phyloP scores from a whole-genome alignment of 2,797 vertebrate genomes.

The Megalops cyprinoides region DNA sequence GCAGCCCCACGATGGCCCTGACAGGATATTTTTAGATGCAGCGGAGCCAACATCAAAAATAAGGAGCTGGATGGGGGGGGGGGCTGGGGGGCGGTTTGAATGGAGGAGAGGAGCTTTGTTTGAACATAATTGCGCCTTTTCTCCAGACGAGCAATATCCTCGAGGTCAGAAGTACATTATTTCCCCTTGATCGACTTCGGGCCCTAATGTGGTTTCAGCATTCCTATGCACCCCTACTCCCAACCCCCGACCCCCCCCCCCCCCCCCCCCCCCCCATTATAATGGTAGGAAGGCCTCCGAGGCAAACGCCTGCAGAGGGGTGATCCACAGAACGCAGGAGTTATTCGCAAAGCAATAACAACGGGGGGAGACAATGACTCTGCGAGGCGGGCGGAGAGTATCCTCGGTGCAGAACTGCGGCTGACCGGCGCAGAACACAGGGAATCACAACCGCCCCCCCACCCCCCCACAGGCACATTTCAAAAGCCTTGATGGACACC shows the following conservation, averaged over 20 bases:
- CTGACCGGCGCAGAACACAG: not conserved
- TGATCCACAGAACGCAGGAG: not conserved
- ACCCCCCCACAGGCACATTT: conserved; percentile 10
- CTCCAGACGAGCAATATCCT: not conserved
- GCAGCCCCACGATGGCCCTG: not conserved
- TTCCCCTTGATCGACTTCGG: not conserved
- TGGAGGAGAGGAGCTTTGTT: not conserved
- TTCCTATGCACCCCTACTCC: not conserved
- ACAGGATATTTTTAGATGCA: not conserved
- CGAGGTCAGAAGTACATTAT: conserved; percentile 8
- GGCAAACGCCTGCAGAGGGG: not conserved
- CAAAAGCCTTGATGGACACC: not conserved
- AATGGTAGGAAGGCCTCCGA: conserved; percentile 6
- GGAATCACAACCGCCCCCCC: not conserved
- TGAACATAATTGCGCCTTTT: conserved; percentile 1
- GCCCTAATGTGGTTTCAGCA: not conserved
- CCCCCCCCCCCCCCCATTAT: not conserved
- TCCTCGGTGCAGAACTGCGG: not conserved
- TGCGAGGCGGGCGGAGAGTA: not conserved
- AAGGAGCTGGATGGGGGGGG: not conserved
- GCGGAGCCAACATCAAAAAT: not conserved
- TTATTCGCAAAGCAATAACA: not conserved
- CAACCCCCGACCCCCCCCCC: not conserved
- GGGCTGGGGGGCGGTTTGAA: no score
- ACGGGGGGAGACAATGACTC: not conserved